These are phyloP conservation scores for Ataeniobius toweri DNA, from an alignment of 2,797 vertebrate species.

Conservation along the genomic window DNA sequence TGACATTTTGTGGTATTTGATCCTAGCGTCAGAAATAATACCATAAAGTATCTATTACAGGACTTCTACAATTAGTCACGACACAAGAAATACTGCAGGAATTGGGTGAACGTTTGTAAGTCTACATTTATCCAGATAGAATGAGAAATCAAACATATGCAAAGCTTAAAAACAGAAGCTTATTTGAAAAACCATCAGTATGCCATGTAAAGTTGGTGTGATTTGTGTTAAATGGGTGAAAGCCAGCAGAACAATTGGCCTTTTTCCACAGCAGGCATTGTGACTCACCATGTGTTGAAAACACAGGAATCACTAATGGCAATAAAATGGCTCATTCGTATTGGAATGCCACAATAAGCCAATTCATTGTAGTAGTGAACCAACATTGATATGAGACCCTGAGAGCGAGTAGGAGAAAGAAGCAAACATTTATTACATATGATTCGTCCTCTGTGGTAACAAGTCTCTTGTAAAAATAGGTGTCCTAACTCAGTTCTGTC, in stretches of 20 bases:
- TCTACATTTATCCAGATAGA: not conserved
- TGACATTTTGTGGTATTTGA: not conserved
- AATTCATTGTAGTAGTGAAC: conserved; percentile 1
- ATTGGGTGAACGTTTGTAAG: not conserved
- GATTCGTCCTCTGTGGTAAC: not conserved
- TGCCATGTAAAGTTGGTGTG: not conserved
- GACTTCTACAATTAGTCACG: too few relatives aligned
- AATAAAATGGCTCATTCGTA: conserved; percentile 14
- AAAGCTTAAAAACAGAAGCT: not conserved
- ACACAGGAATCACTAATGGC: conserved; percentile 31
- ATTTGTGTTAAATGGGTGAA: conserved; percentile 27
- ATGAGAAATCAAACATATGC: not conserved
- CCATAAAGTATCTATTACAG: not conserved
- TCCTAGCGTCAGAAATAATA: not conserved
- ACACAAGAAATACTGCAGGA: not conserved
- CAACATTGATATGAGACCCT: conserved; percentile 1
- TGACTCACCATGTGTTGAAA: conserved; percentile 6
- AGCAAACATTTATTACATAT: not conserved
- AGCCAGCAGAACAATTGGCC: conserved; percentile 10
- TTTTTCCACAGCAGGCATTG: conserved; percentile 11
- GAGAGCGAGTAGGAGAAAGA: conserved; percentile 11
- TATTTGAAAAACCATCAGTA: not conserved
- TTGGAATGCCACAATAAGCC: conserved; percentile 10
- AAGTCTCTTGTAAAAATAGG: not conserved
- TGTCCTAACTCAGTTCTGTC: not conserved